These are phyloP conservation scores for Drosophila tsacasi DNA, from an alignment of 1,140 invertebrate species.

Conservation along the genomic window DNA sequence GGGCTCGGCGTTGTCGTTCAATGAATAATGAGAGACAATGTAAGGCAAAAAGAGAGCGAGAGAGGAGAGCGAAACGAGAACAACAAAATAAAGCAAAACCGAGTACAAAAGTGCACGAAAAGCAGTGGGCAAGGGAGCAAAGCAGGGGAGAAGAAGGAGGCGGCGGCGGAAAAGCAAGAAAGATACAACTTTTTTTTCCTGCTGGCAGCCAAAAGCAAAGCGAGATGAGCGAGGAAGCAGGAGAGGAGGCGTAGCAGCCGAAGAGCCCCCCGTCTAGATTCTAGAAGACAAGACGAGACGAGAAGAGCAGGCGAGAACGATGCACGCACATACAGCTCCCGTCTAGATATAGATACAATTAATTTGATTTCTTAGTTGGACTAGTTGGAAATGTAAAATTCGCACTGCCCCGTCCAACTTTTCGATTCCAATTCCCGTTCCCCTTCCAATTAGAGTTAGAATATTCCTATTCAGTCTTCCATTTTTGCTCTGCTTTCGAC, in stretches of 20 bases:
- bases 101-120: slow-evolving; percentile 77
- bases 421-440: slow-evolving; percentile 11
- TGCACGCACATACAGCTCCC: slow-evolving; percentile 56
- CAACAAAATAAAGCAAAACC: slow-evolving; percentile 77
- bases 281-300: slow-evolving; percentile 62
- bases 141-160: slow-evolving; percentile 37
- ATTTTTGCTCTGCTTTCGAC: slow-evolving; percentile 47
- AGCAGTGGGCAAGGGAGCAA: slow-evolving; percentile 55
- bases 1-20: slow-evolving; percentile 63
- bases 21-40: slow-evolving; percentile 82
- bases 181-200: slow-evolving; percentile 72
- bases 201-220: slow-evolving; percentile 68
- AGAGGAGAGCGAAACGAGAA: slow-evolving; percentile 58
- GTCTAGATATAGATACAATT: slow-evolving; percentile 72
- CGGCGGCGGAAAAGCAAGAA: slow-evolving; percentile 51
- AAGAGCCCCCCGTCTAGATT: slow-evolving; percentile 63
- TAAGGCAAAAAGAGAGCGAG: slow-evolving; percentile 55
- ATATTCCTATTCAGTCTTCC: slow-evolving; percentile 42
- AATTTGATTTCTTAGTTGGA: slow-evolving; percentile 72
- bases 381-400: slow-evolving; percentile 52
- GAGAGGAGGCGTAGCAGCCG: slow-evolving; percentile 19
- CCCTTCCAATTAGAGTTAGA: slow-evolving; percentile 53
- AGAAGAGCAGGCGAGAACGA: slow-evolving; percentile 58
- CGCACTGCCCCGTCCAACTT: slow-evolving; percentile 6
- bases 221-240: slow-evolving; percentile 34